Evolutionary conservation across 2,888 invertebrate genomes (phyloP).

Genomic region (Drosophila niveifrons): DNA sequence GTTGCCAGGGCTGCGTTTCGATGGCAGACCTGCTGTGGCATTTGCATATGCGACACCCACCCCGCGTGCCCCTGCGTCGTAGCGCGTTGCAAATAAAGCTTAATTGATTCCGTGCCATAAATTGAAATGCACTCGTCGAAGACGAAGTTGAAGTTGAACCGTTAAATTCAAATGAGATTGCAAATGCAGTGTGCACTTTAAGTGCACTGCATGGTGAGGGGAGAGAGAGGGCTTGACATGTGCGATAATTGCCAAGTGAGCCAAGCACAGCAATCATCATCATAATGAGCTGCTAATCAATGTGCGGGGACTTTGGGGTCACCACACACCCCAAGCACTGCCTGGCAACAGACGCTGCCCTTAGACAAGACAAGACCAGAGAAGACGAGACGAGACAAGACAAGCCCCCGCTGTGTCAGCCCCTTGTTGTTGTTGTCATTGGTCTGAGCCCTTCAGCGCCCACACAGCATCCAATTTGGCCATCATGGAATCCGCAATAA

Average conservation of each 20-base stretch:
- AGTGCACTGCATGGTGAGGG: neutral
- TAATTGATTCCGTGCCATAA: constrained; percentile 75
- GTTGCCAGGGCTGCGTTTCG: constrained; percentile 11
- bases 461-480: constrained; percentile 71
- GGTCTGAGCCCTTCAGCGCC: constrained; percentile 36
- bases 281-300: constrained; percentile 46
- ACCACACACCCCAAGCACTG: constrained; percentile 1
- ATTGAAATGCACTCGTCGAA: constrained; percentile 70
- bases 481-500: constrained; percentile 73
- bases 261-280: constrained; percentile 24
- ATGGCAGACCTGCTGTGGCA: constrained; percentile 58
- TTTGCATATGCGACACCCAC: constrained; percentile 35
- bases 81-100: constrained; percentile 29
- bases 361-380: too few species aligned
- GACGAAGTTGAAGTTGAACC: constrained; percentile 29
- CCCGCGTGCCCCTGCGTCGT: neutral
- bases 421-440: constrained; percentile 7
- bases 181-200: constrained; percentile 6
- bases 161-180: constrained; percentile 55
- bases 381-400: constrained; percentile 42
- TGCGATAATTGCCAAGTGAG: constrained; percentile 35
- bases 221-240: constrained; percentile 13
- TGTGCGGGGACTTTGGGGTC: constrained; percentile 16
- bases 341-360: constrained; percentile 30
- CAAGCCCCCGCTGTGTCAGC: constrained; percentile 16